Evolutionary conservation across 1,140 invertebrate species (phyloP).

Genomic region (Zaprionus kolodkinae): DNA sequence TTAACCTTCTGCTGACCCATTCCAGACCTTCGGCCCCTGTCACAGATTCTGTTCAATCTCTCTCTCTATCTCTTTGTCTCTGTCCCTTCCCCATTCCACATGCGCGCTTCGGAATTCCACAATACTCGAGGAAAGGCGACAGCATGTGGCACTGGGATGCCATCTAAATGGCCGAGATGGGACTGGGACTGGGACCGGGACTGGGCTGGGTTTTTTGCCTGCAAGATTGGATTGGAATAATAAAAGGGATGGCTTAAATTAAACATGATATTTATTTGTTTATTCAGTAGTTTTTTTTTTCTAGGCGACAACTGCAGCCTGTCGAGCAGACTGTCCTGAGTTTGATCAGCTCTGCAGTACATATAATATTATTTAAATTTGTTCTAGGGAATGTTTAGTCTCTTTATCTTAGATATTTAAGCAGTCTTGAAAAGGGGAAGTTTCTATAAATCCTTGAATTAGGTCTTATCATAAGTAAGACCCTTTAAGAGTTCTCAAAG

Average conservation of each 20-base stretch:
- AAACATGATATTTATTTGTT: conserved; percentile 9
- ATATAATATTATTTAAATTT: too few species aligned
- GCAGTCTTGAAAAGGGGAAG: not conserved
- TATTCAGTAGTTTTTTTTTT: not conserved
- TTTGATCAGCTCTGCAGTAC: not conserved
- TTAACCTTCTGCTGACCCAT: conserved; percentile 36
- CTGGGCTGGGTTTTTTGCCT: not conserved
- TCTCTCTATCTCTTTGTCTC: not conserved
- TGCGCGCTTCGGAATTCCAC: conserved; percentile 41
- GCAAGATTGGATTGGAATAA: conserved; percentile 23
- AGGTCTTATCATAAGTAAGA: too few species aligned
- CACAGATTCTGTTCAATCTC: conserved; percentile 19
- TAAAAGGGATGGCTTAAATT: conserved; percentile 28
- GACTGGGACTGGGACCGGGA: conserved; percentile 4
- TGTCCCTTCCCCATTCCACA: conserved; percentile 22
- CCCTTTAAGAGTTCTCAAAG: too few species aligned
- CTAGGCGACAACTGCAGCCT: not conserved
- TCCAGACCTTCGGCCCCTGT: conserved; percentile 13
- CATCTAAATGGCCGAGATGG: conserved; percentile 10
- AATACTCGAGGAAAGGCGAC: conserved; percentile 18
- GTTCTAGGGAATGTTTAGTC: not conserved
- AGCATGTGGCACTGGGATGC: not conserved
- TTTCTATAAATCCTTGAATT: not conserved
- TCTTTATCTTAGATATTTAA: not conserved
- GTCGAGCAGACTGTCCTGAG: not conserved